Percentiles rank a stretch among this genome's conserved stretches.
Evolutionary conservation across 1,140 invertebrate species (phyloP).

Genomic region (Diploscapter pachys): DNA sequence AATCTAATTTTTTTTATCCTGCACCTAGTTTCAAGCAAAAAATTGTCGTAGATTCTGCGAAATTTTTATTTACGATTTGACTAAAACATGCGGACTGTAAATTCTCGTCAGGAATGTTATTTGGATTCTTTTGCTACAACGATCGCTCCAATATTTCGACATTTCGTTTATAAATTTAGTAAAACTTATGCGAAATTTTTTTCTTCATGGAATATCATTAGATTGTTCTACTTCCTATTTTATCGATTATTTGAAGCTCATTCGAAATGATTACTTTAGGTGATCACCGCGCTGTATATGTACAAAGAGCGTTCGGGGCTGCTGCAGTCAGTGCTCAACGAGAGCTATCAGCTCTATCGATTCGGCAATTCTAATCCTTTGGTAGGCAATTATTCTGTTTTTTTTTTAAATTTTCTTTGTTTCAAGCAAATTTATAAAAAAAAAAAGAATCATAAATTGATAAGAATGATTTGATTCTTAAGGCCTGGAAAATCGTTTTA

Average conservation of each 20-base stretch:
- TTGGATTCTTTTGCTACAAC: no score
- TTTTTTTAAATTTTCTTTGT: not conserved
- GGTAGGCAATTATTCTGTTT: not conserved
- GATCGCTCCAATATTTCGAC: not conserved
- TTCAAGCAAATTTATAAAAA: not conserved
- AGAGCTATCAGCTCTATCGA: conserved; percentile 83
- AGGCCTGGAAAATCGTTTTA: no score
- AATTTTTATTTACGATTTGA: not conserved
- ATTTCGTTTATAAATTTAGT: not conserved
- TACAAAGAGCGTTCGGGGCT: conserved; percentile 74
- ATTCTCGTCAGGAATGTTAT: no score
- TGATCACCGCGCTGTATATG: conserved; percentile 70
- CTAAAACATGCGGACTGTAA: no score
- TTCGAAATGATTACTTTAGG: conserved; percentile 54
- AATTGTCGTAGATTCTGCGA: not conserved
- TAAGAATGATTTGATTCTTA: no score
- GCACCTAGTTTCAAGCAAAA: not conserved
- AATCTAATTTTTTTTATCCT: not conserved
- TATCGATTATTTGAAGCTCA: not conserved
- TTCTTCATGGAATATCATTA: no score
- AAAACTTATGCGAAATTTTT: no score
- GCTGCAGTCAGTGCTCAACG: conserved; percentile 79
- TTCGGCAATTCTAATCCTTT: conserved; percentile 63
- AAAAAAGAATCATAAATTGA: not conserved
- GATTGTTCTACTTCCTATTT: not conserved